A percentile compares a stretch with the other conserved stretches of the same genome.
phyloP scores from a whole-genome alignment of 2,888 invertebrate species.

The Caradrina clavipalpis region DNA sequence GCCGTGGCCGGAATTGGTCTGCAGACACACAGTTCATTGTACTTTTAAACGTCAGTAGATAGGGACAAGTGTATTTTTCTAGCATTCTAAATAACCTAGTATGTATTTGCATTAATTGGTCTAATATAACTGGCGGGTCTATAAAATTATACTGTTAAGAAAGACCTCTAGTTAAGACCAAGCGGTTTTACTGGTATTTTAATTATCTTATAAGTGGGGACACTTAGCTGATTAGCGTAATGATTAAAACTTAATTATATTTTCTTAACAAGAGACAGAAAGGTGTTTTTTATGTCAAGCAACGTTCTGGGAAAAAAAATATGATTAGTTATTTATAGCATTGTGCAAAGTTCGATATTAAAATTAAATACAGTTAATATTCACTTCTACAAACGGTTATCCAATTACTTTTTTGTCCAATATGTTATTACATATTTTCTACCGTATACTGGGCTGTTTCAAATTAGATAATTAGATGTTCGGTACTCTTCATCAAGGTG shows the following conservation, averaged over 20 bases:
- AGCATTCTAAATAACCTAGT: conserved; percentile 25
- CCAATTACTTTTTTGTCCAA: conserved; percentile 30
- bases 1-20: too few species aligned
- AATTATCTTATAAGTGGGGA: conserved; percentile 13
- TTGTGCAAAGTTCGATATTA: conserved; percentile 1
- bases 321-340: neutral
- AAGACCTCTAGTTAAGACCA: neutral
- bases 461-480: conserved; percentile 42
- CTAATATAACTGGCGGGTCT: conserved; percentile 12
- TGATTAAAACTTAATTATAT: conserved; percentile 2
- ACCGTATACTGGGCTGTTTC: conserved; percentile 9
- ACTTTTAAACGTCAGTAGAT: conserved; percentile 10
- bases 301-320: neutral
- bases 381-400: conserved; percentile 9
- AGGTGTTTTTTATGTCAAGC: neutral
- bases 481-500: conserved; percentile 23
- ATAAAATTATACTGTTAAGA: conserved; percentile 32
- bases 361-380: conserved; percentile 19
- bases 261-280: neutral
- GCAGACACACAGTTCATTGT: conserved; percentile 24
- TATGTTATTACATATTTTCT: conserved; percentile 15
- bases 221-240: conserved; percentile 4
- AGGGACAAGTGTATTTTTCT: conserved; percentile 5
- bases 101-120: conserved; percentile 20
- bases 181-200: conserved; percentile 9